phyloP scores from a whole-genome alignment of 2,113 vertebrate species.

The Mormyrus lacerda region DNA sequence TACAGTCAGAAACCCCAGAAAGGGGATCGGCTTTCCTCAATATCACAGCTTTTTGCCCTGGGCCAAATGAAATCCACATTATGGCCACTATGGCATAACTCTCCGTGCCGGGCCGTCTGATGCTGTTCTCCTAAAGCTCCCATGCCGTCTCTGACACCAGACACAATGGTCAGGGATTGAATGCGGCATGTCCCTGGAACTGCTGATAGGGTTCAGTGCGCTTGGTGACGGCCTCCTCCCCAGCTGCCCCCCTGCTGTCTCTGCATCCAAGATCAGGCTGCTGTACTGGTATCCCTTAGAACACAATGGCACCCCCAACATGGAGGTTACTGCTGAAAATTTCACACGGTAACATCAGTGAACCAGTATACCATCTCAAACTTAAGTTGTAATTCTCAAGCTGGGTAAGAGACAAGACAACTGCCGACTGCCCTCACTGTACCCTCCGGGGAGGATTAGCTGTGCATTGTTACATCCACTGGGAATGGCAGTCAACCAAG shows the following conservation, averaged over 20 bases:
- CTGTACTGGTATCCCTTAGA: not conserved
- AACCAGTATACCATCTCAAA: not conserved
- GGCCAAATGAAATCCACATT: not conserved
- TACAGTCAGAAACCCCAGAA: not conserved
- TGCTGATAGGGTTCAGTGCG: not conserved
- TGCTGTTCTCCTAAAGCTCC: not conserved
- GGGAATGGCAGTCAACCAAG: not conserved
- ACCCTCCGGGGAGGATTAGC: not conserved
- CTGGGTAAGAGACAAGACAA: not conserved
- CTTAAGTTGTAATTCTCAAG: not conserved
- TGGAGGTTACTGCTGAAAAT: not conserved
- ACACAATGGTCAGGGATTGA: not conserved
- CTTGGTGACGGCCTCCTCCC: not conserved
- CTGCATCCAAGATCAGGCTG: not conserved
- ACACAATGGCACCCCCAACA: not conserved
- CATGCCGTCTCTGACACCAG: not conserved
- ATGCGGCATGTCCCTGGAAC: not conserved
- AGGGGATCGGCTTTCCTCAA: not conserved
- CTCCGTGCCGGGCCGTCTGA: not conserved
- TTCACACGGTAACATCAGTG: not conserved
- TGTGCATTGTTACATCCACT: not conserved
- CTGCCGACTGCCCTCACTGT: not conserved
- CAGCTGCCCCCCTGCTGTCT: not conserved
- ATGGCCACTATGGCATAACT: not conserved
- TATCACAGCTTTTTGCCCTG: not conserved